Percentiles rank a stretch among this genome's conserved stretches.
Evolutionary conservation across 2,113 vertebrate species (phyloP).

Genomic region (cattle (Bos taurus)): DNA sequence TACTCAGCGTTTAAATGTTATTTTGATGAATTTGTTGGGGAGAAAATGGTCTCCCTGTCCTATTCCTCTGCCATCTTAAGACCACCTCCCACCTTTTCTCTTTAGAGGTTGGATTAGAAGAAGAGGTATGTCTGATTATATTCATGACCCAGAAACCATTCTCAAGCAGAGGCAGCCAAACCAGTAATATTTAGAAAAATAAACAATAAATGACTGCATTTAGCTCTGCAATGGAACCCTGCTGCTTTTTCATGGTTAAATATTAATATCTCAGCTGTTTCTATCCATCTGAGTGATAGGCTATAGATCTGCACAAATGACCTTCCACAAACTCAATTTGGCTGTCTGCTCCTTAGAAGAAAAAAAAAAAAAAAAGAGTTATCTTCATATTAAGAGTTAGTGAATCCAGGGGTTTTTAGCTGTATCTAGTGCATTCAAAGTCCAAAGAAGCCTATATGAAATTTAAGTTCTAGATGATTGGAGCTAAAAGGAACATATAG

Average conservation of each 20-base stretch:
- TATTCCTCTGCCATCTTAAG: accelerated
- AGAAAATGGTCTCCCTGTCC: too few relatives aligned
- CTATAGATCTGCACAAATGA: conserved; percentile 75
- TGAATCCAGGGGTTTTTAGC: background rate
- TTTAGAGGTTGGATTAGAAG: conserved; percentile 37
- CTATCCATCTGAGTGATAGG: conserved; percentile 75
- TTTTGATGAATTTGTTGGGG: too few relatives aligned
- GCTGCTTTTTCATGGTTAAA: conserved; percentile 77
- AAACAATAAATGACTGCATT: conserved; percentile 78
- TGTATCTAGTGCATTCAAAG: background rate
- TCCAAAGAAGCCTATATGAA: background rate
- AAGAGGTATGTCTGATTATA: conserved; percentile 69
- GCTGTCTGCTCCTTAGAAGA: background rate
- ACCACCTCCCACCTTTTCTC: background rate
- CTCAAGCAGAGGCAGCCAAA: conserved; percentile 79
- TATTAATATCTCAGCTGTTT: conserved; percentile 75
- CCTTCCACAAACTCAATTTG: conserved; percentile 69
- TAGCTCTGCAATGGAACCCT: conserved; percentile 68
- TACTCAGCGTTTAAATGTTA: too few relatives aligned
- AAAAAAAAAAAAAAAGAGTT: background rate
- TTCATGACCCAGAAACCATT: conserved; percentile 77
- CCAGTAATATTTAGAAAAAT: conserved; percentile 83
- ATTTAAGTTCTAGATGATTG: background rate
- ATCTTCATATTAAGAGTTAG: background rate
- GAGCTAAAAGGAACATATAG: background rate